Evolutionary conservation across 2,888 invertebrate genomes (phyloP).

Genomic region (Melanostoma scalare): DNA sequence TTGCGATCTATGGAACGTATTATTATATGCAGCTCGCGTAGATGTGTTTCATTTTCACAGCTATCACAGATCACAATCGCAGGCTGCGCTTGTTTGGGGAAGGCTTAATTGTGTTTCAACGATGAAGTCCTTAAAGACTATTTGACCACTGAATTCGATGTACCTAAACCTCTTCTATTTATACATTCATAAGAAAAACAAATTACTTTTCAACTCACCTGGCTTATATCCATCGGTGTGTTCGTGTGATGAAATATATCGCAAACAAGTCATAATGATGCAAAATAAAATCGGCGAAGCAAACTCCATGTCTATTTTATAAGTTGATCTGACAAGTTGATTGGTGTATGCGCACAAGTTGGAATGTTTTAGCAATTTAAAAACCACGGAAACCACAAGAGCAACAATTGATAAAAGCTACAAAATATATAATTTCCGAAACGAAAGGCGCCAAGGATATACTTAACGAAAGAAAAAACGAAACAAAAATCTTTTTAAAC

Average conservation of each 20-base stretch:
- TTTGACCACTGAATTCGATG: too few relatives aligned
- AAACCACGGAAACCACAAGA: conserved; percentile 31
- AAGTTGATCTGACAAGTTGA: background rate
- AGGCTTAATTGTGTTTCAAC: too few relatives aligned
- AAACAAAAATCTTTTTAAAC: background rate
- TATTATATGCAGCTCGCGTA: too few relatives aligned
- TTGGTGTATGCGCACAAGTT: background rate
- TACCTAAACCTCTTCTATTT: too few relatives aligned
- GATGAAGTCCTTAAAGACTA: too few relatives aligned
- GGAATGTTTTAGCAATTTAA: conserved; percentile 15
- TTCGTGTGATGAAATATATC: conserved; percentile 79
- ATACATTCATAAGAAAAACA: background rate
- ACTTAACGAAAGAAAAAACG: background rate
- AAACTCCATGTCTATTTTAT: conserved; percentile 70
- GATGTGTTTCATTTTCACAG: too few relatives aligned
- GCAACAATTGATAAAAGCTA: background rate
- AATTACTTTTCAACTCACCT: conserved; percentile 76
- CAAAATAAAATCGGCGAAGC: conserved; percentile 75
- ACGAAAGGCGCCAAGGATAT: background rate
- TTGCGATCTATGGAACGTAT: too few relatives aligned
- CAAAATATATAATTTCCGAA: conserved; percentile 22
- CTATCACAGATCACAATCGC: too few relatives aligned
- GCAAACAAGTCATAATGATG: conserved; percentile 76
- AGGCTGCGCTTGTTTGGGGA: too few relatives aligned
- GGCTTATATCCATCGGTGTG: conserved; percentile 82